Evolutionary conservation across 2,797 vertebrate genomes (phyloP).

Genomic region (Muscicapa striata): DNA sequence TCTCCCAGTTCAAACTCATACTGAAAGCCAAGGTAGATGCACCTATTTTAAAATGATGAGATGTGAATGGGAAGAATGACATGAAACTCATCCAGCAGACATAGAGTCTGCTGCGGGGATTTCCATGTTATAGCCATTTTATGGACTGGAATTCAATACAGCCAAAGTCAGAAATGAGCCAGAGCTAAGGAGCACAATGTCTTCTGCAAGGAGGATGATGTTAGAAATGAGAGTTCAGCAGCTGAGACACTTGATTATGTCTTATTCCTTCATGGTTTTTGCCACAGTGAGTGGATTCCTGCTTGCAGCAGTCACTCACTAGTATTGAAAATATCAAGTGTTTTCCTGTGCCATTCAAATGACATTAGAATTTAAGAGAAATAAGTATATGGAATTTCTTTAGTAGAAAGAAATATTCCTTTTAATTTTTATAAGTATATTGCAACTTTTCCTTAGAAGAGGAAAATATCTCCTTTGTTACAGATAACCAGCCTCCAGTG

Average conservation of each 20-base stretch:
- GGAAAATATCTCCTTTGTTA: constrained; percentile 54
- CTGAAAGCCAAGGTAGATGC: not conserved
- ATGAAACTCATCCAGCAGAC: not conserved
- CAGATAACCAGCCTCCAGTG: constrained; percentile 86
- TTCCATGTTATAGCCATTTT: not conserved
- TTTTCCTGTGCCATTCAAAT: not conserved
- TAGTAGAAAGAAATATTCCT: not conserved
- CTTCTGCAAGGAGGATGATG: not conserved
- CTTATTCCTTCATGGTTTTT: not conserved
- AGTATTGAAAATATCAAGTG: not conserved
- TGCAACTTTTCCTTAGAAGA: not conserved
- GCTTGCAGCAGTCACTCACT: not conserved
- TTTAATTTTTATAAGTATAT: not conserved
- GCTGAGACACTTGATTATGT: not conserved
- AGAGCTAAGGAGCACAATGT: not conserved
- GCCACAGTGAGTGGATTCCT: not conserved
- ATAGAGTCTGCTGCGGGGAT: not conserved
- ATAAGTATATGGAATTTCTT: not conserved
- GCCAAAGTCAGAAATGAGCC: not conserved
- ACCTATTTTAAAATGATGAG: not conserved
- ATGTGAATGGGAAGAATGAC: not conserved
- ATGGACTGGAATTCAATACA: not conserved
- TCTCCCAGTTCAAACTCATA: not conserved
- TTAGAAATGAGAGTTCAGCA: not conserved
- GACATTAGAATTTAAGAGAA: not conserved